Evolutionary conservation across 2,113 vertebrate genomes (phyloP).

Genomic region (Lampris megalopsis): DNA sequence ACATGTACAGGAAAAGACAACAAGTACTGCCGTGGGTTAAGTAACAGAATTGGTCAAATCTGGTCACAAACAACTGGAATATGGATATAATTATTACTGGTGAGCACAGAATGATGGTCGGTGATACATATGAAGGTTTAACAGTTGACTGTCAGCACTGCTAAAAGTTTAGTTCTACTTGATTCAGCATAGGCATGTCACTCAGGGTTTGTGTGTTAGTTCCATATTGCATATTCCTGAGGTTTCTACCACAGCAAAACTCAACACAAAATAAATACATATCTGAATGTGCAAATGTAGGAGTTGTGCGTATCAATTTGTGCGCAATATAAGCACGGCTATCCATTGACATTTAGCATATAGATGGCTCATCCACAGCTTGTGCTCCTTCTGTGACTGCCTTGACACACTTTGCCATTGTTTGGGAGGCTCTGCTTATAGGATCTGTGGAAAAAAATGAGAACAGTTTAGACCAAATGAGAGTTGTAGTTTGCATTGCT

Average conservation of each 20-base stretch:
- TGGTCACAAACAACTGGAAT: slow-evolving; percentile 30
- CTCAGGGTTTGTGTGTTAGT: slow-evolving; percentile 14
- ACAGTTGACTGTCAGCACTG: slow-evolving; percentile 10
- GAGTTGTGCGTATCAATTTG: slow-evolving; percentile 53
- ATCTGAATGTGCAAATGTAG: slow-evolving; percentile 57
- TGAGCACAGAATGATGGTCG: background rate
- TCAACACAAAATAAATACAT: slow-evolving; percentile 44
- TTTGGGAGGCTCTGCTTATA: slow-evolving; percentile 95
- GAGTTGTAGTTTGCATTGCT: too few relatives aligned
- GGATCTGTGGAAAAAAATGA: slow-evolving; percentile 84
- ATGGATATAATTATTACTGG: background rate
- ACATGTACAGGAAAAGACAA: slow-evolving; percentile 32
- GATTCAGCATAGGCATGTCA: slow-evolving; percentile 16
- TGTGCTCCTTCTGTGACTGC: slow-evolving; percentile 92
- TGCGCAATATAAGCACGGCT: background rate
- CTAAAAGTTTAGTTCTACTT: slow-evolving; percentile 5
- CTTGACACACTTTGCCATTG: slow-evolving; percentile 97
- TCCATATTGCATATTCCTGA: too few relatives aligned
- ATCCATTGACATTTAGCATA: slow-evolving; percentile 85
- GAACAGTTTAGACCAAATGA: background rate
- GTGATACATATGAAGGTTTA: slow-evolving; percentile 19
- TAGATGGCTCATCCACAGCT: slow-evolving; percentile 90
- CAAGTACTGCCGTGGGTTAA: background rate
- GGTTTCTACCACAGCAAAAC: background rate
- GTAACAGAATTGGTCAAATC: slow-evolving; percentile 17